Base-by-base conservation (phyloP, 2,888 invertebrate genomes). In the Cephus sareptanus region DNA sequence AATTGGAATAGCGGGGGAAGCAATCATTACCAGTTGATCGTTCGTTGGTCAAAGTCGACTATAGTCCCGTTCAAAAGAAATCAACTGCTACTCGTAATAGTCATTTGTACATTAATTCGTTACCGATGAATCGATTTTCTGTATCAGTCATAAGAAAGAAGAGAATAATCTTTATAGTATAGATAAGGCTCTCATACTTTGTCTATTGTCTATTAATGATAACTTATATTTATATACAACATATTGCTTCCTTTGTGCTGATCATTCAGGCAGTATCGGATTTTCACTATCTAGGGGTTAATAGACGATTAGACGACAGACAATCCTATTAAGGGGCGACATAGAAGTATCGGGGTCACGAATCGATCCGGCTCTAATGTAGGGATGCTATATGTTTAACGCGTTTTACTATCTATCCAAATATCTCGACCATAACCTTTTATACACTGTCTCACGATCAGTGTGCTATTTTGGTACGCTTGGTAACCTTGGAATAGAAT, bases 231-330 rank as follows among this genome's bases (percentile, higher is more conserved):
- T 23, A 23, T 23, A 56, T 56, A 56, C 23, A 23, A 56, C 2
- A 23, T 56, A 56, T 23, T 23, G 23, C 23, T 56, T 56, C 6
- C 23, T 56, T 56, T 23, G 40, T 23, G 40, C 15, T 56, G 6
- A 56, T 56, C 80, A 77, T 81, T 80, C 79, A 83, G 75, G 77
- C 80, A 81, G 80, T 80, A 80, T 81, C 79, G 76, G 1, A 23
- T 23, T 84, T 81, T 79, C 79, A 56, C 79, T 79, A 76, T 69
- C 37, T n/a, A 80, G 80, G 81, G 87, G 86, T 87, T 87, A 87
- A 90, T 82, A 84, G 82, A 81, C 85, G 84, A 86, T 89, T 84
- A 84, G 80, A 80, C 81, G 82, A 77, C 79, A 77, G 79, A 77
- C 81, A 82, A 85, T 82, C 81, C 80, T 74, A 79, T 85, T 85